These are phyloP conservation scores for Halictus ligatus DNA, from an alignment of 2,888 invertebrate species.

Conservation along the genomic window DNA sequence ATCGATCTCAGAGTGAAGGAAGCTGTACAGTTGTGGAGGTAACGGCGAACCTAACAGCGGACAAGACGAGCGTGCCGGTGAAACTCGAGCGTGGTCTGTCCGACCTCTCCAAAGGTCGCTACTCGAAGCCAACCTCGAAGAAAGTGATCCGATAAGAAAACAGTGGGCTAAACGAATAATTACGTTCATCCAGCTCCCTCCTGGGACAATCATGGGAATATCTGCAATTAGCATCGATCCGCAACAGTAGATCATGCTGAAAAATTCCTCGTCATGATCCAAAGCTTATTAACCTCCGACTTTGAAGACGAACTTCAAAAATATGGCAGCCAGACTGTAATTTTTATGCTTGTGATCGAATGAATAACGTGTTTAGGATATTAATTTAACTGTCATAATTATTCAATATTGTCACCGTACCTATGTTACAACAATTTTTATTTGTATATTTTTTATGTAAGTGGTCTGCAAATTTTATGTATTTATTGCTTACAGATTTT, in stretches of 20 bases:
- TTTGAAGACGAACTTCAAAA: too few species aligned
- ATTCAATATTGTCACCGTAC: too few species aligned
- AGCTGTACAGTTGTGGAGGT: conserved; percentile 27
- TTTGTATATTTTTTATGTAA: too few species aligned
- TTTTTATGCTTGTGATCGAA: too few species aligned
- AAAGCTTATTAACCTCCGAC: too few species aligned
- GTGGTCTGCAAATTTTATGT: too few species aligned
- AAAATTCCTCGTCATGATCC: background rate
- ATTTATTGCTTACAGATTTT: too few species aligned
- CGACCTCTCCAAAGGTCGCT: conserved; percentile 82
- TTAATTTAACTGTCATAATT: too few species aligned
- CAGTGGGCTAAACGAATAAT: conserved; percentile 32
- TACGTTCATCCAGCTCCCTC: conserved; percentile 7
- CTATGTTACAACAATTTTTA: too few species aligned
- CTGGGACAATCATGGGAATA: background rate
- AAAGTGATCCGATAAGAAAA: conserved; percentile 76
- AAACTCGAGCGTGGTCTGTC: conserved; percentile 79
- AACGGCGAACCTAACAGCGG: conserved; percentile 42
- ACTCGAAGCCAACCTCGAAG: conserved; percentile 73
- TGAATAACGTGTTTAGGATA: too few species aligned
- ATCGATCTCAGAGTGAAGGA: conserved; percentile 48
- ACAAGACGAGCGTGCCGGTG: conserved; percentile 71
- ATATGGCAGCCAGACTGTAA: too few species aligned
- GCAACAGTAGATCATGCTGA: background rate
- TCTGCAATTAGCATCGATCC: background rate